These are phyloP conservation scores for Morbakka virulenta DNA, from an alignment of 30 jellyfish, hydroid and myxozoan species.

Conservation along the genomic window DNA sequence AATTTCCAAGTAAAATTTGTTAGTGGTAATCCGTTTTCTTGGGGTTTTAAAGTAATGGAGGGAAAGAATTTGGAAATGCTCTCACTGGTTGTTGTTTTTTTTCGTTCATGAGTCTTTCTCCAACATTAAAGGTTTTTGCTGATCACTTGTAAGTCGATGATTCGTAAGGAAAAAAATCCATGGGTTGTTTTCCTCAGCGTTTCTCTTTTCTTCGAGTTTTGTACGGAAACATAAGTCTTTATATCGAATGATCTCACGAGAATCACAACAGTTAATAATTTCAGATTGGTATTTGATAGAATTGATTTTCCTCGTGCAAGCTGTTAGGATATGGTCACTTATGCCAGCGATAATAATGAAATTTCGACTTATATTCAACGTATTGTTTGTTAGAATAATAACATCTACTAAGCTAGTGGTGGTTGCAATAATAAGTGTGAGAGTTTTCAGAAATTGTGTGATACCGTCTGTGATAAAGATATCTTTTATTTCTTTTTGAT, in stretches of 20 bases:
- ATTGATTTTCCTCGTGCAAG: neutral
- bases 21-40: slow-evolving; percentile 2
- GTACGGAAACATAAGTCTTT: too few species aligned
- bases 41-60: slow-evolving; percentile 10
- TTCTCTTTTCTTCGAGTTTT: too few species aligned
- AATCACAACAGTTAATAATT: neutral
- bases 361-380: neutral
- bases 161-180: too few species aligned
- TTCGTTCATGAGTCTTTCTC: too few species aligned
- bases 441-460: neutral
- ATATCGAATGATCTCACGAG: too few species aligned
- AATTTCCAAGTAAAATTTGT: slow-evolving; percentile 18
- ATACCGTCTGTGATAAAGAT: neutral
- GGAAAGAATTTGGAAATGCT: slow-evolving; percentile 16
- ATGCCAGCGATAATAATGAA: neutral
- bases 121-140: too few species aligned
- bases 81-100: too few species aligned
- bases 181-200: too few species aligned
- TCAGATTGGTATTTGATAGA: neutral
- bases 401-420: neutral
- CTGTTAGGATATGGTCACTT: neutral
- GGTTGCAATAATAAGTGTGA: neutral
- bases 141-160: too few species aligned
- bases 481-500: neutral
- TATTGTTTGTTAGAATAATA: neutral